These are phyloP conservation scores for Limnephilus auricula DNA, from an alignment of 2,888 invertebrate genomes.

Conservation along the genomic window DNA sequence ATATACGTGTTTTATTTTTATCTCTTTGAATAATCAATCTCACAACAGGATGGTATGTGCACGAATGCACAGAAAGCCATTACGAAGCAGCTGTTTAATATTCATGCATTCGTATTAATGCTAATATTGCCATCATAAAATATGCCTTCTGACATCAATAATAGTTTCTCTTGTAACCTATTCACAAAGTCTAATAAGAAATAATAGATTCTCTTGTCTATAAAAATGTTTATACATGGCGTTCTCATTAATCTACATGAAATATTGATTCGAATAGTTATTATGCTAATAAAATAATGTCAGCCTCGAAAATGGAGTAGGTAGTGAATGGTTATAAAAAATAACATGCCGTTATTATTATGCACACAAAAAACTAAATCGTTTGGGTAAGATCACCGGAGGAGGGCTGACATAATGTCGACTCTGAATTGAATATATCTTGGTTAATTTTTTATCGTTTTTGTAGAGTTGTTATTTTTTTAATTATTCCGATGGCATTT, in stretches of 20 bases:
- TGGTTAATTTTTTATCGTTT: background rate
- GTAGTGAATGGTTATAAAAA: background rate
- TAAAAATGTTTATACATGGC: background rate
- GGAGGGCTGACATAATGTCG: background rate
- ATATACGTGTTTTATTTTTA: background rate
- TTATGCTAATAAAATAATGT: constrained; percentile 32
- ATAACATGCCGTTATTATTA: background rate
- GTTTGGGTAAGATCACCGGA: background rate
- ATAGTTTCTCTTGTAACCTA: background rate
- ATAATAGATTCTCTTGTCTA: background rate
- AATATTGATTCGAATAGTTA: constrained; percentile 15
- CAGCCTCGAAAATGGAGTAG: background rate
- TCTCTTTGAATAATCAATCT: background rate
- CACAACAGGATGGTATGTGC: background rate
- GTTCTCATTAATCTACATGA: constrained; percentile 9
- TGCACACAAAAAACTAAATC: background rate
- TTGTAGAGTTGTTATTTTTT: background rate
- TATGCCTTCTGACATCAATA: background rate
- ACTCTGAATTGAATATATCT: background rate
- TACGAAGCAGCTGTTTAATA: background rate
- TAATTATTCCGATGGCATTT: constrained; percentile 13
- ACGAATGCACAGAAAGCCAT: background rate
- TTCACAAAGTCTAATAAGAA: background rate
- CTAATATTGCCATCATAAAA: background rate
- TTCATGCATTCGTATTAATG: background rate